Evolutionary conservation across 1,140 invertebrate genomes (phyloP).

Genomic region (Zeugodacus cucurbitae): DNA sequence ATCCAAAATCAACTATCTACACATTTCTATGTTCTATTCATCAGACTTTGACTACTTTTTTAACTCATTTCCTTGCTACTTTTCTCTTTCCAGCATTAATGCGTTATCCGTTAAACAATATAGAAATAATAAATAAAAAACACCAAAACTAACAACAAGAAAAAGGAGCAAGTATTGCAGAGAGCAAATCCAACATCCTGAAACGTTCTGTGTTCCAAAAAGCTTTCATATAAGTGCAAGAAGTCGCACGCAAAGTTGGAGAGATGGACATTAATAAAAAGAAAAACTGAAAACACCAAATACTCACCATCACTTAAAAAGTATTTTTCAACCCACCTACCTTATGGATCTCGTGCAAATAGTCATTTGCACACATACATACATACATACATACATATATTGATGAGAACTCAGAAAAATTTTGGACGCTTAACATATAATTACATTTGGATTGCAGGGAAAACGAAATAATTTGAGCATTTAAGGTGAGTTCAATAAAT

Average conservation of each 20-base stretch:
- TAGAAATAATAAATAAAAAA: not conserved
- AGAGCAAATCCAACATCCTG: not conserved
- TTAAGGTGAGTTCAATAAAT: not conserved
- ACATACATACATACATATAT: not conserved
- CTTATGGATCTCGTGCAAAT: slow-evolving; percentile 15
- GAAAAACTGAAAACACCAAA: not conserved
- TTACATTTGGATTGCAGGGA: not conserved
- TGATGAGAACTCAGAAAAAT: not conserved
- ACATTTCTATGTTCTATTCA: too few species aligned
- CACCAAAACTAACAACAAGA: not conserved
- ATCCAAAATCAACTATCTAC: too few species aligned
- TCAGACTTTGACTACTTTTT: too few species aligned
- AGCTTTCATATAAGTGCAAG: not conserved
- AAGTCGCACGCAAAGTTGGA: not conserved
- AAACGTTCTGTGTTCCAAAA: not conserved
- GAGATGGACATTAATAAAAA: not conserved
- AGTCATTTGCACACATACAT: not conserved
- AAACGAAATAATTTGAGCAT: too few species aligned
- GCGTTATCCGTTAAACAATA: not conserved
- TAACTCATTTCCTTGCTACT: not conserved
- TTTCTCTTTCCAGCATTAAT: not conserved
- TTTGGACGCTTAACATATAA: not conserved
- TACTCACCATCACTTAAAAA: not conserved
- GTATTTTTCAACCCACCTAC: not conserved
- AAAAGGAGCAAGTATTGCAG: not conserved